These are phyloP conservation scores for Melanostoma scalare DNA, from an alignment of 2,888 invertebrate genomes.

Conservation along the genomic window DNA sequence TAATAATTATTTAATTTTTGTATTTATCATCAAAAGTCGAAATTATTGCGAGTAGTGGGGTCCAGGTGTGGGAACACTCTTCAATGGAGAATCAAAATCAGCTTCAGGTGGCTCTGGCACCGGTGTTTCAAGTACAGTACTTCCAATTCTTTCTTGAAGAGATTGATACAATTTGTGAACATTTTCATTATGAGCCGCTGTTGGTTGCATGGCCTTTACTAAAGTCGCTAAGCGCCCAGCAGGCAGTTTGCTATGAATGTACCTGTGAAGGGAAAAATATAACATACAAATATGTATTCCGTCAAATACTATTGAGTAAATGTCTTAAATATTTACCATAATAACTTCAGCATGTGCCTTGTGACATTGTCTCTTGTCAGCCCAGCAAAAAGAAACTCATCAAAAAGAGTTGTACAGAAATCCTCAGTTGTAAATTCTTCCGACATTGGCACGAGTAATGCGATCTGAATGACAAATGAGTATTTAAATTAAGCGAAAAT, in stretches of 20 bases:
- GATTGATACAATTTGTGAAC: slow-evolving; percentile 91
- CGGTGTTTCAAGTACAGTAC: slow-evolving; percentile 86
- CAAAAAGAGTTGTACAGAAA: slow-evolving; percentile 96
- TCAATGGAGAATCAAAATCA: slow-evolving; percentile 91
- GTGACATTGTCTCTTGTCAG: slow-evolving; percentile 95
- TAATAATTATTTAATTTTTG: background rate
- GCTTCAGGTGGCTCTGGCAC: slow-evolving; percentile 86
- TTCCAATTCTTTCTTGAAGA: slow-evolving; percentile 90
- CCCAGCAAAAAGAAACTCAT: slow-evolving; percentile 96
- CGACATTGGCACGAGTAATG: slow-evolving; percentile 91
- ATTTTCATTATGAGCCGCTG: slow-evolving; percentile 91
- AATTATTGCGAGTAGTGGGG: slow-evolving; percentile 83
- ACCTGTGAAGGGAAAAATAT: slow-evolving; percentile 84
- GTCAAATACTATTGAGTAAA: background rate
- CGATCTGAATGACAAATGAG: slow-evolving; percentile 79
- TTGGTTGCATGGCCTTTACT: slow-evolving; percentile 84
- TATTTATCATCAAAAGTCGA: background rate
- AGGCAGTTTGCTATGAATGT: slow-evolving; percentile 93
- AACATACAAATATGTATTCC: too few species aligned
- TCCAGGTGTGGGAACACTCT: slow-evolving; percentile 92
- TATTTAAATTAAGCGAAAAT: too few species aligned
- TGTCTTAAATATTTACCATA: slow-evolving; percentile 86
- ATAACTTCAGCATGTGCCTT: slow-evolving; percentile 92
- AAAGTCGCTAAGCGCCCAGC: slow-evolving; percentile 88
- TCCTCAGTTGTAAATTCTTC: slow-evolving; percentile 97